Evolutionary conservation across 1,140 invertebrate genomes (phyloP).

Genomic region (Rhyacophila brunnea): DNA sequence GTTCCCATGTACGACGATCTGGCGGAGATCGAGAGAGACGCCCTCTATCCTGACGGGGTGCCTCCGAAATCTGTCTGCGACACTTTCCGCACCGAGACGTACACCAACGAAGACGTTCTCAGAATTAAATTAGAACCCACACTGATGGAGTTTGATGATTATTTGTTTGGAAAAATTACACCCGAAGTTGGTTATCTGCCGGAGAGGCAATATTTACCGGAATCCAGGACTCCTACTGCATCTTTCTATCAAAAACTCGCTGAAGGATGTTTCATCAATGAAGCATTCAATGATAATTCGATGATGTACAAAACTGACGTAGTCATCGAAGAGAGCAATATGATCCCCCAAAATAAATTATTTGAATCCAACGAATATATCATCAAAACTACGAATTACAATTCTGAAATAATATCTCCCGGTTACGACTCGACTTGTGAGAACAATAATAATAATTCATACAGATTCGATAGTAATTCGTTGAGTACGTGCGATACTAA

Average conservation of each 20-base stretch:
- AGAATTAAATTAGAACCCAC: constrained; percentile 50
- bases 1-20: constrained; percentile 48
- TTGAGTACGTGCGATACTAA: not conserved
- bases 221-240: constrained; percentile 7
- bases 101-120: constrained; percentile 51
- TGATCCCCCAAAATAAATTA: constrained; percentile 4
- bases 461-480: not conserved
- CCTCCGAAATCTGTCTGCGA: constrained; percentile 45
- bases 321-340: constrained; percentile 26
- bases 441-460: not conserved
- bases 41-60: constrained; percentile 33
- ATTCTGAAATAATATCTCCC: no score
- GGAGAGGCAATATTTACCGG: not conserved
- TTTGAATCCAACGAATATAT: not conserved
- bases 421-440: not conserved
- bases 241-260: not conserved
- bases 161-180: constrained; percentile 12
- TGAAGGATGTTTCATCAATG: not conserved
- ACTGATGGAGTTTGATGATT: constrained; percentile 32
- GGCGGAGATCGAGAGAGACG: constrained; percentile 35
- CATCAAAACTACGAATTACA: not conserved
- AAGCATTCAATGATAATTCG: not conserved
- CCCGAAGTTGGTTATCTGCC: not conserved
- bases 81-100: constrained; percentile 49
- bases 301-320: constrained; percentile 30